Conservation (phyloP, 2,797 vertebrate genomes). For the Odontamblyopus rebecca region DNA sequence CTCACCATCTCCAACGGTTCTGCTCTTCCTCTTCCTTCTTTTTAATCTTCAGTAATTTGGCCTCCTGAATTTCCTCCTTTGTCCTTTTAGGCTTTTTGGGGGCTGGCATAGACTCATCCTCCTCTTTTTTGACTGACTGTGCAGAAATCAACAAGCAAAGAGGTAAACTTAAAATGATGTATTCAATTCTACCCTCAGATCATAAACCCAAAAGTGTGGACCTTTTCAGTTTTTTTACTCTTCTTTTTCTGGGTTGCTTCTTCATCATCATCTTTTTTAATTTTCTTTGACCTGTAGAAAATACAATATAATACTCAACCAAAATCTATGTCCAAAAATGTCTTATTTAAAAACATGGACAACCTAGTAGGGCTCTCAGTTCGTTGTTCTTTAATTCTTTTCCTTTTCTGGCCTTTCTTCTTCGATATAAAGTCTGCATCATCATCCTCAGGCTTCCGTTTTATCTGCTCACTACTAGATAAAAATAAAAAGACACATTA, state of each 20-base stretch:
- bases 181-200: background rate
- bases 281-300: conserved; percentile 40
- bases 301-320: background rate
- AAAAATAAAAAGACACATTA: background rate
- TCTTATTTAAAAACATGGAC: background rate
- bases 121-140: conserved; percentile 65
- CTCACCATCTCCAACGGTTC: conserved; percentile 82
- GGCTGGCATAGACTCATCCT: conserved; percentile 42
- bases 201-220: conserved; percentile 13
- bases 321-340: background rate
- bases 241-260: conserved; percentile 34
- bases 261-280: conserved; percentile 25
- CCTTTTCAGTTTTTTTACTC: conserved; percentile 42
- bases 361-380: conserved; percentile 33
- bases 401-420: conserved; percentile 68
- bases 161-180: conserved; percentile 3
- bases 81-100: conserved; percentile 67
- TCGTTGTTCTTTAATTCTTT: conserved; percentile 60
- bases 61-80: conserved; percentile 68
- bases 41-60: conserved; percentile 70
- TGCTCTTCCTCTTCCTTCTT: conserved; percentile 77
- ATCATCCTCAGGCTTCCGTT: conserved; percentile 53
- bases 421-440: conserved; percentile 57
- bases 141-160: background rate
- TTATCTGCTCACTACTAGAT: conserved; percentile 40